Evolutionary conservation across 2,888 invertebrate genomes (phyloP).

Genomic region (Hoplodrina blanda): DNA sequence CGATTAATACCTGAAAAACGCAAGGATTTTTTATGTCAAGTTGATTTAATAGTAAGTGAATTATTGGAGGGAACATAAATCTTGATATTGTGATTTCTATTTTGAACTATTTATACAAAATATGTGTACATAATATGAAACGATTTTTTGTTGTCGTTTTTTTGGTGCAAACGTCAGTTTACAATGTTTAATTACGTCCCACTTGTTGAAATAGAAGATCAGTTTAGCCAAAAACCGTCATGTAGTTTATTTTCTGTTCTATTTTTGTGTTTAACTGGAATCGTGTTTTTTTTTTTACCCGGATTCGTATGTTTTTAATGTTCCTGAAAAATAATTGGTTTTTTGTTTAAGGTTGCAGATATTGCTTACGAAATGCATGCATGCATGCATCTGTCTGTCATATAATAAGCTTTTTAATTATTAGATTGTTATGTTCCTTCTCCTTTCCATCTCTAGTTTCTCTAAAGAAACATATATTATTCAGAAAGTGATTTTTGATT

Average conservation of each 20-base stretch:
- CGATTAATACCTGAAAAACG: conserved; percentile 31
- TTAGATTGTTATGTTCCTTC: neutral
- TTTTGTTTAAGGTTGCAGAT: too few species aligned
- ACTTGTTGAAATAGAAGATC: neutral
- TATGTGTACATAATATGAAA: neutral
- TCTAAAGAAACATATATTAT: neutral
- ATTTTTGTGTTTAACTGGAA: neutral
- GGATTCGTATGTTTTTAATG: neutral
- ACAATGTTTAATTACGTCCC: too few species aligned
- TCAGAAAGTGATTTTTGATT: neutral
- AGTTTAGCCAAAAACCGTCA: neutral
- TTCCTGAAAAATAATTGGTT: neutral
- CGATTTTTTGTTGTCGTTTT: neutral
- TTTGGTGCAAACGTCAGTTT: neutral
- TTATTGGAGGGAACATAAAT: conserved; percentile 26
- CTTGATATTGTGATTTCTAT: neutral
- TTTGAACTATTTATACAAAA: too few species aligned
- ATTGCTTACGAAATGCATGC: too few species aligned
- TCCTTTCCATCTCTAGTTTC: neutral
- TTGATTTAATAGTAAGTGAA: conserved; percentile 43
- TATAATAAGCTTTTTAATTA: too few species aligned
- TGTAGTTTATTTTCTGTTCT: neutral
- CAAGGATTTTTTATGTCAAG: conserved; percentile 22
- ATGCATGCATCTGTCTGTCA: too few species aligned
- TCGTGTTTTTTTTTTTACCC: neutral